These are phyloP conservation scores for Choristoneura fumiferana DNA, from an alignment of 1,140 invertebrate genomes.

Conservation along the genomic window DNA sequence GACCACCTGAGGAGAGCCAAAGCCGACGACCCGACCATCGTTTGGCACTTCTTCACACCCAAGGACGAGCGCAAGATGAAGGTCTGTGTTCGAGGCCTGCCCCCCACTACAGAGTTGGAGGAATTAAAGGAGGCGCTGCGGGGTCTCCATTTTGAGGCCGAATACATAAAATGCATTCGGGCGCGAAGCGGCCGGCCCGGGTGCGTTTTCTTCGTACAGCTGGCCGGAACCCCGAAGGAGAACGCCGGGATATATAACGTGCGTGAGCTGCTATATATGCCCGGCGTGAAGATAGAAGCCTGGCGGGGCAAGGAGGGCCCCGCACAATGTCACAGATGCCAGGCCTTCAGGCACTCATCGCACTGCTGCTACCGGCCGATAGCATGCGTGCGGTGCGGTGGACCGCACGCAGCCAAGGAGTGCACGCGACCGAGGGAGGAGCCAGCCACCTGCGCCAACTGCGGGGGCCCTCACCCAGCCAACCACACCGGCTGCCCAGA, in stretches of 20 bases:
- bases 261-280: neutral
- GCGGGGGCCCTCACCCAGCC: slow-evolving; percentile 27
- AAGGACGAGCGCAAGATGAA: no score
- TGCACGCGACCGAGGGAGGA: slow-evolving; percentile 22
- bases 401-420: slow-evolving; percentile 14
- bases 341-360: neutral
- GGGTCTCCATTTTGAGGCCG: neutral
- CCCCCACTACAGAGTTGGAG: neutral
- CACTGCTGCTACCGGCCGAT: neutral
- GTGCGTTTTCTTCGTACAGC: neutral
- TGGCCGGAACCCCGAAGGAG: neutral
- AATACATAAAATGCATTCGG: neutral
- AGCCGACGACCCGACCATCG: no score
- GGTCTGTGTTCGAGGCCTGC: no score
- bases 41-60: no score
- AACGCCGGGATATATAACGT: slow-evolving; percentile 1
- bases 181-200: neutral
- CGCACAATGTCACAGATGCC: neutral
- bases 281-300: neutral
- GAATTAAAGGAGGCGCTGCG: neutral
- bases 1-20: no score
- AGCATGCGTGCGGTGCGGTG: slow-evolving; percentile 15
- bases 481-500: slow-evolving; percentile 24
- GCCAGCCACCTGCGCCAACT: slow-evolving; percentile 28
- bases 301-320: neutral